Evolutionary conservation across 2,113 vertebrate genomes (phyloP).

Genomic region (Madoqua kirkii): DNA sequence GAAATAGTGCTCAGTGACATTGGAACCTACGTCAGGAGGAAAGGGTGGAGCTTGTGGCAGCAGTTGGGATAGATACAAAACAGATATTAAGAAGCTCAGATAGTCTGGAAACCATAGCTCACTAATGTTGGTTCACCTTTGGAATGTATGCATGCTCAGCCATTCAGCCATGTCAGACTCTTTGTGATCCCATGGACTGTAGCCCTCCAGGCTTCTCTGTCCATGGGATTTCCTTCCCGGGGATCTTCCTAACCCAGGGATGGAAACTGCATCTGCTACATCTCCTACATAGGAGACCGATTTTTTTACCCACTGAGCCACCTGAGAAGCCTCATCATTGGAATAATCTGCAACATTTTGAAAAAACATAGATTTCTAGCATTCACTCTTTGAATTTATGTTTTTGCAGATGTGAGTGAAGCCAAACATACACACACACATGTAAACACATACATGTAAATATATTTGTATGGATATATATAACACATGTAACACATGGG

Average conservation of each 20-base stretch:
- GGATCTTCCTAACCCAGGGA: neutral
- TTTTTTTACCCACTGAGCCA: neutral
- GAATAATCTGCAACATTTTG: neutral
- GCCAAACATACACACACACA: neutral
- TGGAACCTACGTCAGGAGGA: neutral
- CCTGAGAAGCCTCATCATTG: neutral
- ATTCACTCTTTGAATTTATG: neutral
- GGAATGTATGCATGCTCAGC: neutral
- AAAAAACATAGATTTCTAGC: neutral
- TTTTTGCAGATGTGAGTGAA: neutral
- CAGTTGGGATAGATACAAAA: neutral
- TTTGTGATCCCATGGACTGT: neutral
- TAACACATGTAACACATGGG: neutral
- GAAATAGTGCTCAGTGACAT: neutral
- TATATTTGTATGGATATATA: neutral
- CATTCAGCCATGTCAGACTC: neutral
- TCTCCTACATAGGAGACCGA: neutral
- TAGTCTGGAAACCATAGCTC: neutral
- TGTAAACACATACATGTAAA: neutral
- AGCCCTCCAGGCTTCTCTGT: neutral
- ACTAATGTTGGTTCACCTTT: neutral
- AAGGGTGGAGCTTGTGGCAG: neutral
- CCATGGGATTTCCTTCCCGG: neutral
- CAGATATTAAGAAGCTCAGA: neutral
- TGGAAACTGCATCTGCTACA: neutral